Conservation (phyloP, 2,888 invertebrate species). For the Chloroclystis v-ata region DNA sequence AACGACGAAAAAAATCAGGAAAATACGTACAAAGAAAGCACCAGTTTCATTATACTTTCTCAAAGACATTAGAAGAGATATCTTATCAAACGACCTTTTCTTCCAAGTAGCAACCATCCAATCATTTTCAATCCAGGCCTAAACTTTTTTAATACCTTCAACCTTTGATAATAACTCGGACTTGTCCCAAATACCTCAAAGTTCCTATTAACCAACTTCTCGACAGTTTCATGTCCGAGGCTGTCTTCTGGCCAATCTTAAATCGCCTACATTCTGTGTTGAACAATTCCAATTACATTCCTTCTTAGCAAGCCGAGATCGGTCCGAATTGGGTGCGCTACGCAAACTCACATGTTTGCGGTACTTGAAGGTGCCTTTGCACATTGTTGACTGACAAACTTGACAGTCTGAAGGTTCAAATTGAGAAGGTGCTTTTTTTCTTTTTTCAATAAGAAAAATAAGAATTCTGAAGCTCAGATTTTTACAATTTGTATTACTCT, state of each 20-base stretch:
- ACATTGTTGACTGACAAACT: no score
- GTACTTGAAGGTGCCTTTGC: no score
- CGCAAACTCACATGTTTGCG: background rate
- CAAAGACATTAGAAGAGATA: no score
- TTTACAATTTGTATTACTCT: no score
- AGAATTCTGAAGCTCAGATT: no score
- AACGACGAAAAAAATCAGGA: no score
- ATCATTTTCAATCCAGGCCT: slow-evolving; percentile 1
- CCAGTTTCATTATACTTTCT: no score
- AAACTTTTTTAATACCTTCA: slow-evolving; percentile 25
- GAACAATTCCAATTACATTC: slow-evolving; percentile 74
- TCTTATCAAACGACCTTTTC: no score
- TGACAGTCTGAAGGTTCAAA: no score
- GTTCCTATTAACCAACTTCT: slow-evolving; percentile 37
- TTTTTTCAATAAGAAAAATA: no score
- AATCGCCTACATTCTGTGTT: slow-evolving; percentile 63
- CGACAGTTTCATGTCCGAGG: slow-evolving; percentile 42
- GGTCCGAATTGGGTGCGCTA: background rate
- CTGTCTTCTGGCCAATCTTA: slow-evolving; percentile 53
- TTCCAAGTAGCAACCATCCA: background rate
- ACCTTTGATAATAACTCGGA: slow-evolving; percentile 20
- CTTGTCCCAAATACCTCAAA: slow-evolving; percentile 27
- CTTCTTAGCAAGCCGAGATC: slow-evolving; percentile 30
- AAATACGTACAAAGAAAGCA: no score
- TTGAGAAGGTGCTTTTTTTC: no score